These are phyloP conservation scores for Onthophagus taurus DNA, from an alignment of 1,140 invertebrate genomes.

Conservation along the genomic window DNA sequence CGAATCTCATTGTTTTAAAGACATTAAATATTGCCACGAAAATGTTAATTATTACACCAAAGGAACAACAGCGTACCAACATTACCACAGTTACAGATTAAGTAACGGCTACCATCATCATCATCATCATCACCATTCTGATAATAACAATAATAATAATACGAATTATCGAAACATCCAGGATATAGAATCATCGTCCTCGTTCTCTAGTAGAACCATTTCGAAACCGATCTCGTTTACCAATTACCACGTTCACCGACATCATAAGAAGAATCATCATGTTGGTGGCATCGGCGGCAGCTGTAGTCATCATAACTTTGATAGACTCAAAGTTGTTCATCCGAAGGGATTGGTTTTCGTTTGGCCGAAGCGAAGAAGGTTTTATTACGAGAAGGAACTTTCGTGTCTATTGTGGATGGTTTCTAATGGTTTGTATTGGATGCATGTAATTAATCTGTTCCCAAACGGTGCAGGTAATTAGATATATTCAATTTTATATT, in stretches of 20 bases:
- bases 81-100: no score
- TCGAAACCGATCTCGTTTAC: conserved; percentile 7
- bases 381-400: conserved; percentile 23
- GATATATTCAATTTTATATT: background rate
- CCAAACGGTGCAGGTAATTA: conserved; percentile 24
- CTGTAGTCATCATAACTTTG: no score
- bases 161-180: no score
- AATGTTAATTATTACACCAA: no score
- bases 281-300: background rate
- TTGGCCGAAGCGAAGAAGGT: conserved; percentile 25
- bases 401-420: conserved; percentile 23
- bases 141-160: no score
- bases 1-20: no score
- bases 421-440: conserved; percentile 28
- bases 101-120: no score
- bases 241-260: conserved; percentile 7
- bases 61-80: no score
- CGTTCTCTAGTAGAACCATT: no score
- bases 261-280: conserved; percentile 1
- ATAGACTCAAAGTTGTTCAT: conserved; percentile 5
- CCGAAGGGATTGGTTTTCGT: conserved; percentile 30
- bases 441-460: conserved; percentile 25
- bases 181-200: no score
- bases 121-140: no score
- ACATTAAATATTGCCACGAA: no score